These are phyloP conservation scores for Nasua narica DNA, from an alignment of 2,797 vertebrate genomes.

Conservation along the genomic window DNA sequence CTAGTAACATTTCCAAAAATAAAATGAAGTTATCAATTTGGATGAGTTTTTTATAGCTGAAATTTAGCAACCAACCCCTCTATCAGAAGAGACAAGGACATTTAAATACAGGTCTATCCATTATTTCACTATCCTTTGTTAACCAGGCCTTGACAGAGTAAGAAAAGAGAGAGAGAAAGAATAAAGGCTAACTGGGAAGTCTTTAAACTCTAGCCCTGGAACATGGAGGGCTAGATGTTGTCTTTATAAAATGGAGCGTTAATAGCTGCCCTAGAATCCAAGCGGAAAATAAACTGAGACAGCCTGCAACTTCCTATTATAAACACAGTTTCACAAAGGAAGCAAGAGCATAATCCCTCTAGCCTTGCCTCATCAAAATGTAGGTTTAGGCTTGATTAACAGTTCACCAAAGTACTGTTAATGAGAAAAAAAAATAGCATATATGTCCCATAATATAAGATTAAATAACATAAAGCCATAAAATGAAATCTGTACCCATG, in stretches of 20 bases:
- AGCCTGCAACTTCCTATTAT: not conserved
- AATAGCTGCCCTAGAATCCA: conserved; percentile 17
- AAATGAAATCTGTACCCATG: not conserved
- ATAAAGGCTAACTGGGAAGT: not conserved
- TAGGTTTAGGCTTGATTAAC: not conserved
- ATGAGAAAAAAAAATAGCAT: not conserved
- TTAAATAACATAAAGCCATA: conserved; percentile 20
- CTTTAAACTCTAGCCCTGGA: not conserved
- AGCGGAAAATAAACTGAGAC: not conserved
- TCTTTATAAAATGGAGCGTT: conserved; percentile 25
- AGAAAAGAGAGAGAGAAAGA: not conserved
- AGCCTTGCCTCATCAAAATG: not conserved
- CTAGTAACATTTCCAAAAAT: not conserved
- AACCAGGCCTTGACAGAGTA: not conserved
- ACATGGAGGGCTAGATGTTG: not conserved
- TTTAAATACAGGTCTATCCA: not conserved
- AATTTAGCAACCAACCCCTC: not conserved
- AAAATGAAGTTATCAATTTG: not conserved
- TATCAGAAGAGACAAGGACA: not conserved
- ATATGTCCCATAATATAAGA: not conserved
- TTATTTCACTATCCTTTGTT: not conserved
- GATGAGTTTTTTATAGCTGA: not conserved
- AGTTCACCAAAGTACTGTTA: not conserved
- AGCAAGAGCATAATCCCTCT: not conserved
- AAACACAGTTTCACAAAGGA: conserved; percentile 20